Evolutionary conservation across 2,888 invertebrate genomes (phyloP).

Genomic region (Hyles lineata): DNA sequence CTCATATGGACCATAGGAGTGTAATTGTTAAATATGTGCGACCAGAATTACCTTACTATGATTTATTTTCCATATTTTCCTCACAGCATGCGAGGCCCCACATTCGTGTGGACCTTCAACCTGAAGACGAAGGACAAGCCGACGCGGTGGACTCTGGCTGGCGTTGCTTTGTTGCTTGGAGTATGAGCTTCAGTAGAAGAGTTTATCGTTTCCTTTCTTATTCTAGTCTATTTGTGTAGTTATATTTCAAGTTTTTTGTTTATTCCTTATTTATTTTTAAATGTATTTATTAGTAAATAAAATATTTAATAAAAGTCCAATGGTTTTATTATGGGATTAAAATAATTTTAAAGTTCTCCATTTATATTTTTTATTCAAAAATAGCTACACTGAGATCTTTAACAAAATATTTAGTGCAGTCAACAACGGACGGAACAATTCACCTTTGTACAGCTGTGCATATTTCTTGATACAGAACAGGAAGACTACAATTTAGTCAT

Average conservation of each 20-base stretch:
- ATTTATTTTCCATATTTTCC: slow-evolving; percentile 12
- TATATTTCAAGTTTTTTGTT: slow-evolving; percentile 1
- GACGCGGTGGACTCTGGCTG: slow-evolving; percentile 96
- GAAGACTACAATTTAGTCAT: slow-evolving; percentile 60
- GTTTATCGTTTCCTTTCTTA: background rate
- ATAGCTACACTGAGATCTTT: slow-evolving; percentile 40
- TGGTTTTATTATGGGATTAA: background rate
- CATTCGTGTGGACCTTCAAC: slow-evolving; percentile 98
- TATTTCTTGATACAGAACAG: slow-evolving; percentile 50
- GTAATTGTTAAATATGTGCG: too few relatives aligned
- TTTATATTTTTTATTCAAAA: slow-evolving; percentile 32
- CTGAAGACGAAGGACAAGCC: slow-evolving; percentile 94
- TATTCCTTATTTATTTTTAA: slow-evolving; percentile 4
- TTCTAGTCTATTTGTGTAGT: slow-evolving; percentile 14
- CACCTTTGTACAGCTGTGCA: slow-evolving; percentile 51
- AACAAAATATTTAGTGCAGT: slow-evolving; percentile 52
- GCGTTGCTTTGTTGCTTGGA: slow-evolving; percentile 95
- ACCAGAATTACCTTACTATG: background rate
- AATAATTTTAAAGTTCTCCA: background rate
- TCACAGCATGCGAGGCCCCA: slow-evolving; percentile 91
- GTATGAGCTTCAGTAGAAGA: slow-evolving; percentile 79
- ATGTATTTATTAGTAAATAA: slow-evolving; percentile 5
- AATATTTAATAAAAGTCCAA: background rate
- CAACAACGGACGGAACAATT: slow-evolving; percentile 50
- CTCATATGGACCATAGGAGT: too few relatives aligned